Conservation (phyloP, 2,888 invertebrate genomes). For the Nineta flava region DNA sequence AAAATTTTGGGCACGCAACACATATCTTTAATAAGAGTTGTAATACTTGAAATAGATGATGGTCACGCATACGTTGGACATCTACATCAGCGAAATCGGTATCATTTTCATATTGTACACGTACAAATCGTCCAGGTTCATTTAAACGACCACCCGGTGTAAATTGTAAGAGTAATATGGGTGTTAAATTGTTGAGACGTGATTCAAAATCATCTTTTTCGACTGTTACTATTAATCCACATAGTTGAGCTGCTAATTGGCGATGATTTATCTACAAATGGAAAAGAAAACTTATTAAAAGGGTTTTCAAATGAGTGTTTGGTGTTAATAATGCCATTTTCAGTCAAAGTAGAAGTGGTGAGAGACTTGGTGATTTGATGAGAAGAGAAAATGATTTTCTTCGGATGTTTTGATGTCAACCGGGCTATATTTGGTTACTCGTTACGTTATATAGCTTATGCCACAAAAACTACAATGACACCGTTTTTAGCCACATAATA, state of each 20-base stretch:
- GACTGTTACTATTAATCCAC: constrained; percentile 61
- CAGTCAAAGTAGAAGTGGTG: too few relatives aligned
- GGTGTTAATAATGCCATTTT: too few relatives aligned
- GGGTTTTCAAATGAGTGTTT: too few relatives aligned
- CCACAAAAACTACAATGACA: too few relatives aligned
- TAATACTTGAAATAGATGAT: constrained; percentile 57
- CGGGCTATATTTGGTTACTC: too few relatives aligned
- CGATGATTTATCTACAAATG: constrained; percentile 42
- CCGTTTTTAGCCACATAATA: too few relatives aligned
- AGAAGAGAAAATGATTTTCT: too few relatives aligned
- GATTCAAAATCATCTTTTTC: constrained; percentile 56
- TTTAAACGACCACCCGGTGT: constrained; percentile 15
- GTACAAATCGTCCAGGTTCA: constrained; percentile 41
- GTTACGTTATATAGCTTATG: too few relatives aligned
- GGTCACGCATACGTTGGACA: constrained; percentile 48
- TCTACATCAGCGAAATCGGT: constrained; percentile 27
- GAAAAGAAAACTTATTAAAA: too few relatives aligned
- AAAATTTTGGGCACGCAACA: constrained; percentile 39
- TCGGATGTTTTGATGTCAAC: too few relatives aligned
- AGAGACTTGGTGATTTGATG: too few relatives aligned
- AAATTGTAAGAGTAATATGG: constrained; percentile 31
- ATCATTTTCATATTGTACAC: constrained; percentile 26
- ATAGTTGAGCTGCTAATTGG: constrained; percentile 61
- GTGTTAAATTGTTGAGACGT: constrained; percentile 42
- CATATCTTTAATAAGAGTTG: constrained; percentile 54